Evolutionary conservation across 2,888 invertebrate species (phyloP).

Genomic region (Syrista parreyssii): DNA sequence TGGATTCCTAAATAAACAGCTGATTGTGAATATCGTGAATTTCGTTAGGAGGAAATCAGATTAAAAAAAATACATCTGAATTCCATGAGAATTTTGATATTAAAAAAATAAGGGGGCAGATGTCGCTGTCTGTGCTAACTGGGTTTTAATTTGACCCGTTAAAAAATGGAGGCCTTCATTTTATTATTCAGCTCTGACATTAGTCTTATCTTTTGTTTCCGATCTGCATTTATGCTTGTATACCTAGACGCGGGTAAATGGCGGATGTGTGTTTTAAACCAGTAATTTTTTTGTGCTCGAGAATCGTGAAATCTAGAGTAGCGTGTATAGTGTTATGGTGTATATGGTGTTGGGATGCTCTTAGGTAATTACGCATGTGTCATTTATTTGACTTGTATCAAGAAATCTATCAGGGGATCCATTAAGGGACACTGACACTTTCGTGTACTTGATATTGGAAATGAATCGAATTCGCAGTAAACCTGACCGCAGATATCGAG

Average conservation of each 20-base stretch:
- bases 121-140: constrained; percentile 22
- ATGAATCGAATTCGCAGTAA: constrained; percentile 46
- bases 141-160: constrained; percentile 29
- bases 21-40: neutral
- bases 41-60: neutral
- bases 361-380: neutral
- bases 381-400: neutral
- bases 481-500: neutral
- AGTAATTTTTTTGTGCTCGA: constrained; percentile 22
- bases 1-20: neutral
- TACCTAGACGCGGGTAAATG: constrained; percentile 17
- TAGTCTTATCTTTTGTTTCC: constrained; percentile 26
- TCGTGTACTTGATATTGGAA: constrained; percentile 5
- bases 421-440: neutral
- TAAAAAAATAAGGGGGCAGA: constrained; percentile 5
- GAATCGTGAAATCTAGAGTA: constrained; percentile 32
- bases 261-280: constrained; percentile 23
- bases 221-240: constrained; percentile 20
- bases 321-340: neutral
- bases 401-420: neutral
- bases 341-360: neutral
- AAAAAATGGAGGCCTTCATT: constrained; percentile 27
- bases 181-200: constrained; percentile 27
- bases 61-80: neutral
- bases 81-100: neutral